Evolutionary conservation across 2,888 invertebrate species (phyloP).

Genomic region (Ischnura elegans): DNA sequence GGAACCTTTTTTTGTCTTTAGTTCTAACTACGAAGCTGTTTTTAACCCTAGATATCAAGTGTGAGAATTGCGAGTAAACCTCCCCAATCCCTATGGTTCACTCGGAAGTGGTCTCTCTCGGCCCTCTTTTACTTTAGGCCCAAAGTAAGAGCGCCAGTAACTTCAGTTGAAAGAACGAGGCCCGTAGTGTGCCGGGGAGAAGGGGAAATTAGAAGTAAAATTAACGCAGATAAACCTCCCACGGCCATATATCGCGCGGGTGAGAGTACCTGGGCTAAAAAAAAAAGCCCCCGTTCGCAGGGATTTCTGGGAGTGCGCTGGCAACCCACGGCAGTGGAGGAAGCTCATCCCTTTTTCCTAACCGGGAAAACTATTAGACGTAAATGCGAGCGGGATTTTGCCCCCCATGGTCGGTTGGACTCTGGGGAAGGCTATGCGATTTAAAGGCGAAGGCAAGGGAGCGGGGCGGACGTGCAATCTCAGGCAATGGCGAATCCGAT

Average conservation of each 20-base stretch:
- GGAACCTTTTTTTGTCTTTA: not conserved
- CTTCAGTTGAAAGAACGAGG: not conserved
- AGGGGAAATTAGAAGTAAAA: constrained; percentile 31
- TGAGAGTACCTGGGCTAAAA: not conserved
- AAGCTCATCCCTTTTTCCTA: constrained; percentile 13
- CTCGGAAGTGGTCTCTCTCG: not conserved
- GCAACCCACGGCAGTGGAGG: not conserved
- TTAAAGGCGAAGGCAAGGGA: not conserved
- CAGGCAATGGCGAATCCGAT: not conserved
- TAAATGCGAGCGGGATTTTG: not conserved
- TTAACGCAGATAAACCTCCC: constrained; percentile 23
- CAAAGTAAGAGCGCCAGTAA: not conserved
- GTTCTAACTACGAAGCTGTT: not conserved
- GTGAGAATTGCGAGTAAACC: not conserved
- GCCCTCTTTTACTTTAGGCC: not conserved
- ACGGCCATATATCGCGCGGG: not conserved
- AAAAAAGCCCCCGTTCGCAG: not conserved
- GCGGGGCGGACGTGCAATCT: not conserved
- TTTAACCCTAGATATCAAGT: not conserved
- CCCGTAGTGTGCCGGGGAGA: not conserved
- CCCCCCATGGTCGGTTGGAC: not conserved
- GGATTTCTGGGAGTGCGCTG: not conserved
- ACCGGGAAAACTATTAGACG: not conserved
- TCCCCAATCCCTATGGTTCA: not conserved
- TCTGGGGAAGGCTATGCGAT: not conserved